phyloP scores from a whole-genome alignment of 2,113 vertebrate genomes.

The Lasiurus borealis region DNA sequence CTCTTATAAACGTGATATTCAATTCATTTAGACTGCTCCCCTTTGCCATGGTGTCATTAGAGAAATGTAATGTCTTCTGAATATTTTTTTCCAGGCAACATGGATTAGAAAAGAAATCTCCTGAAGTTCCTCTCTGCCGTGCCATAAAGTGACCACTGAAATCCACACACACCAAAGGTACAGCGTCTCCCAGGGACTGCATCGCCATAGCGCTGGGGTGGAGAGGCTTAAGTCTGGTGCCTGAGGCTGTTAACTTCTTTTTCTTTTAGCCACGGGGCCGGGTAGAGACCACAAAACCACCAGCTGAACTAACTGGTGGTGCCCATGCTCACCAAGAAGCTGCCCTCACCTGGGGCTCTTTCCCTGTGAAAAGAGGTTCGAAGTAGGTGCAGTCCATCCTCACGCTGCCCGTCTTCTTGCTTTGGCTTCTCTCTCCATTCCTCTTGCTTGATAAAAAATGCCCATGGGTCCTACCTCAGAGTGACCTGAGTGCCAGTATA shows the following conservation, averaged over 20 bases:
- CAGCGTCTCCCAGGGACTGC: not conserved
- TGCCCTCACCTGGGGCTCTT: not conserved
- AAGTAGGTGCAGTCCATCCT: not conserved
- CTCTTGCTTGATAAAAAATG: not conserved
- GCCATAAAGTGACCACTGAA: not conserved
- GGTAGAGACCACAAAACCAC: not conserved
- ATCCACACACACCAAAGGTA: not conserved
- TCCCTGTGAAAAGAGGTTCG: not conserved
- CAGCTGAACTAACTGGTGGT: not conserved
- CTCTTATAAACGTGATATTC: conserved; percentile 54
- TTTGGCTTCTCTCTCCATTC: not conserved
- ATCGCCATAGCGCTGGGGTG: not conserved
- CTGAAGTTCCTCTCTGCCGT: not conserved
- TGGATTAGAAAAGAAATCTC: not conserved
- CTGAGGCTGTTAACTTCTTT: not conserved
- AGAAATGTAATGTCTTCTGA: conserved; percentile 36
- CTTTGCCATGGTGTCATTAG: conserved; percentile 33
- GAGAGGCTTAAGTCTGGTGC: not conserved
- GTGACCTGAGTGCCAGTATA: too few species aligned
- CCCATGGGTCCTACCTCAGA: too few species aligned
- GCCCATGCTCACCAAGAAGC: not conserved
- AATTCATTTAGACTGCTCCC: conserved; percentile 47
- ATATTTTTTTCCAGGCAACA: not conserved
- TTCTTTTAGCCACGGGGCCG: not conserved
- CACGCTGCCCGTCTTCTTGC: not conserved